A percentile compares a stretch with the other conserved stretches of the same genome.
Conservation (phyloP, 2,888 invertebrate species). For the Ametastegia equiseti region DNA sequence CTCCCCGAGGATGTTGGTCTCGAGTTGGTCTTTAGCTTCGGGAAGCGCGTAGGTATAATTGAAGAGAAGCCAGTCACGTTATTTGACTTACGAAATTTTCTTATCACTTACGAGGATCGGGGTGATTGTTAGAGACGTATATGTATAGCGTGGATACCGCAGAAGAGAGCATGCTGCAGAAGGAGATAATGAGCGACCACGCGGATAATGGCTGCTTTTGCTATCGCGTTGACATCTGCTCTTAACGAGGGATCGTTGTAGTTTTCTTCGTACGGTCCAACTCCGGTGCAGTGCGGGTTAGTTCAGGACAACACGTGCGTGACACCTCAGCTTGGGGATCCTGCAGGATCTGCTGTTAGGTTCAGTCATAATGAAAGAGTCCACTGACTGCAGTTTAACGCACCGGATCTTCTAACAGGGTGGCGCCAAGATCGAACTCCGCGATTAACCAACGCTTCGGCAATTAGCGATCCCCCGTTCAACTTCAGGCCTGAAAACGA, state of each 20-base stretch:
- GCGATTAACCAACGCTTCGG: conserved; percentile 27
- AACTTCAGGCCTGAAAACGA: not conserved
- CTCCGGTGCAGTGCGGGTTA: no score
- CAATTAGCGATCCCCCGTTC: conserved; percentile 43
- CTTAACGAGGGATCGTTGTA: conserved; percentile 48
- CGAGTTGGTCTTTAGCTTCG: no score
- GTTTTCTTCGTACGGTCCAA: not conserved
- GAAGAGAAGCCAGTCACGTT: conserved; percentile 30
- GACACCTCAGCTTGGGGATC: conserved; percentile 40
- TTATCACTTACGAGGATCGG: conserved; percentile 35
- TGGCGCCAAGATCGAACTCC: conserved; percentile 41
- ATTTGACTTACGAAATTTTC: conserved; percentile 39
- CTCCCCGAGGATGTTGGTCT: not conserved
- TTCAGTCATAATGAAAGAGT: conserved; percentile 27
- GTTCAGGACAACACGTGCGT: conserved; percentile 41
- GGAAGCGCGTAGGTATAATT: conserved; percentile 23
- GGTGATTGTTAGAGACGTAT: conserved; percentile 41
- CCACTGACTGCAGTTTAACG: not conserved
- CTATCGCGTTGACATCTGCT: conserved; percentile 48
- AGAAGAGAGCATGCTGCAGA: not conserved
- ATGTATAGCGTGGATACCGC: not conserved
- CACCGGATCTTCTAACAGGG: conserved; percentile 35
- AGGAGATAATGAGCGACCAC: conserved; percentile 44
- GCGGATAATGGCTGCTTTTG: conserved; percentile 47
- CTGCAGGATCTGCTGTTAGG: not conserved